Evolutionary conservation across 2,113 vertebrate species (phyloP).

Genomic region (Oryzias celebensis): DNA sequence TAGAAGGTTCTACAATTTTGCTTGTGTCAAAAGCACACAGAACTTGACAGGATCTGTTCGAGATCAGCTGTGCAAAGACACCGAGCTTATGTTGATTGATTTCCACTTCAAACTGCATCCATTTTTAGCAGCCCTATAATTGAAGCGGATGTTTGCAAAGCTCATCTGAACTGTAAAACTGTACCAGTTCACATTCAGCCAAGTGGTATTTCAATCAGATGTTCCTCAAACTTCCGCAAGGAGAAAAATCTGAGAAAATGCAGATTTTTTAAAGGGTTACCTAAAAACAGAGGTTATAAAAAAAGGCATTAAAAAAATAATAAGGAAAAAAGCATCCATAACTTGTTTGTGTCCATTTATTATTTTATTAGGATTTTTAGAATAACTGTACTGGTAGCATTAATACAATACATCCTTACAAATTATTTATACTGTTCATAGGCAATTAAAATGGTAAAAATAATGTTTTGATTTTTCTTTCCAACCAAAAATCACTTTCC

Average conservation of each 20-base stretch:
- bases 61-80: no score
- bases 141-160: slow-evolving; percentile 12
- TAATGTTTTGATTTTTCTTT: slow-evolving; percentile 1
- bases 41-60: background rate
- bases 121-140: slow-evolving; percentile 17
- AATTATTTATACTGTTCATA: slow-evolving; percentile 9
- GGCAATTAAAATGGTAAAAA: background rate
- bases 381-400: slow-evolving; percentile 17
- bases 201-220: slow-evolving; percentile 5
- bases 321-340: background rate
- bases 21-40: background rate
- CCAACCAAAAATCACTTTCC: background rate
- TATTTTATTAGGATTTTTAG: slow-evolving; percentile 51
- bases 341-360: slow-evolving; percentile 8
- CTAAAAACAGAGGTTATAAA: slow-evolving; percentile 12
- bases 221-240: slow-evolving; percentile 28
- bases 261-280: background rate
- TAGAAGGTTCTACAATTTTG: background rate
- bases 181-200: slow-evolving; percentile 3
- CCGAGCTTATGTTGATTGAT: background rate
- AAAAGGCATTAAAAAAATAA: background rate
- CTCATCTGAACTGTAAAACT: slow-evolving; percentile 13
- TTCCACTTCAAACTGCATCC: slow-evolving; percentile 19
- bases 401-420: slow-evolving; percentile 12
- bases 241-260: slow-evolving; percentile 9